Evolutionary conservation across 92 coral and sea anemone species (phyloP).

Genomic region (Galaxea fascicularis): DNA sequence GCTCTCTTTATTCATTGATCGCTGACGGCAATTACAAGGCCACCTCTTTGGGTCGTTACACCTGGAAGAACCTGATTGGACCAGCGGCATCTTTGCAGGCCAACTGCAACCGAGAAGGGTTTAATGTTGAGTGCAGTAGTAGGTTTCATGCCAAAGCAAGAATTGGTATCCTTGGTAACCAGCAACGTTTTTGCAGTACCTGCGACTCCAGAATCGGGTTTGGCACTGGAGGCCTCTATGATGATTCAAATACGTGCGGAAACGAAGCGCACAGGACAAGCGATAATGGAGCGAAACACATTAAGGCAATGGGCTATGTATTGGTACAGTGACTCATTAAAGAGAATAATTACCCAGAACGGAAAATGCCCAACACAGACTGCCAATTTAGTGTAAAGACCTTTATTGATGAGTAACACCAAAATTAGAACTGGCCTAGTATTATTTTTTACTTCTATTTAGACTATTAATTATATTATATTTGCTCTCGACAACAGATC

Average conservation of each 20-base stretch:
- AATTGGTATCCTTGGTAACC: slow-evolving; percentile 15
- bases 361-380: no score
- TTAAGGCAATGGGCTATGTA: slow-evolving; percentile 8
- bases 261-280: not conserved
- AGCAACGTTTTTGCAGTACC: not conserved
- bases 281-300: not conserved
- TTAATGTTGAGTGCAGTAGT: not conserved
- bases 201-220: slow-evolving; percentile 10
- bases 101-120: slow-evolving; percentile 37
- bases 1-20: slow-evolving; percentile 41
- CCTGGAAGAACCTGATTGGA: slow-evolving; percentile 41
- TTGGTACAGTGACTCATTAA: not conserved
- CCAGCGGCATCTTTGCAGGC: slow-evolving; percentile 25
- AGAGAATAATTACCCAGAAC: no score
- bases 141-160: not conserved
- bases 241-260: slow-evolving; percentile 7
- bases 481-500: no score
- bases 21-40: slow-evolving; percentile 13
- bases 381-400: no score
- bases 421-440: no score
- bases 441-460: no score
- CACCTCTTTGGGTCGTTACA: slow-evolving; percentile 12
- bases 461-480: no score
- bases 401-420: no score
- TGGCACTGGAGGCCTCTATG: not conserved